phyloP scores from a whole-genome alignment of 2,113 vertebrate genomes.

The Eulemur macaco region DNA sequence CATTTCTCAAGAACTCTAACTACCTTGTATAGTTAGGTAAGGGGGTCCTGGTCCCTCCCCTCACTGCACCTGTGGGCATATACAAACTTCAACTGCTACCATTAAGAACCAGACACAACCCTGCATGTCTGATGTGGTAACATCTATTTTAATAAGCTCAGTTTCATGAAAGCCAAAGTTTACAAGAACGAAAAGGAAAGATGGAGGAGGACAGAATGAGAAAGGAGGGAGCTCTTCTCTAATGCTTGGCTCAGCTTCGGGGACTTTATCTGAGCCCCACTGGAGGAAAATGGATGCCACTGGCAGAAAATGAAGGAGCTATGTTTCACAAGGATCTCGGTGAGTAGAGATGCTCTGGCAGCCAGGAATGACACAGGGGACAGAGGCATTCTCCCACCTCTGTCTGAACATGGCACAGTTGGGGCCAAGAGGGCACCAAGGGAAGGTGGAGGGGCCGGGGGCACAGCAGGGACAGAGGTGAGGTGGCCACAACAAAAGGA shows the following conservation, averaged over 20 bases:
- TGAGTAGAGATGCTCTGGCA: background rate
- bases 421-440: background rate
- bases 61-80: fast-evolving
- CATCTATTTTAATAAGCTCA: background rate
- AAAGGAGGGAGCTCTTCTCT: background rate
- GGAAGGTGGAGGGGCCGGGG: background rate
- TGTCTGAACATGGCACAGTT: background rate
- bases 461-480: fast-evolving
- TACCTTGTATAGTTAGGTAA: background rate
- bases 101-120: background rate
- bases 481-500: background rate
- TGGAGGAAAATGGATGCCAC: background rate
- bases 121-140: background rate
- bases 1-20: background rate
- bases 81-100: background rate
- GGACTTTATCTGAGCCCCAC: background rate
- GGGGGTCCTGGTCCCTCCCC: too few relatives aligned
- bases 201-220: too few relatives aligned
- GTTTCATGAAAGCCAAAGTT: background rate
- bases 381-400: background rate
- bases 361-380: background rate
- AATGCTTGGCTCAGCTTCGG: background rate
- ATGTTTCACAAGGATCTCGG: background rate
- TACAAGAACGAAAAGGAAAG: background rate
- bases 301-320: background rate